Evolutionary conservation across 2,888 invertebrate species (phyloP).

Genomic region (Oithona nana): DNA sequence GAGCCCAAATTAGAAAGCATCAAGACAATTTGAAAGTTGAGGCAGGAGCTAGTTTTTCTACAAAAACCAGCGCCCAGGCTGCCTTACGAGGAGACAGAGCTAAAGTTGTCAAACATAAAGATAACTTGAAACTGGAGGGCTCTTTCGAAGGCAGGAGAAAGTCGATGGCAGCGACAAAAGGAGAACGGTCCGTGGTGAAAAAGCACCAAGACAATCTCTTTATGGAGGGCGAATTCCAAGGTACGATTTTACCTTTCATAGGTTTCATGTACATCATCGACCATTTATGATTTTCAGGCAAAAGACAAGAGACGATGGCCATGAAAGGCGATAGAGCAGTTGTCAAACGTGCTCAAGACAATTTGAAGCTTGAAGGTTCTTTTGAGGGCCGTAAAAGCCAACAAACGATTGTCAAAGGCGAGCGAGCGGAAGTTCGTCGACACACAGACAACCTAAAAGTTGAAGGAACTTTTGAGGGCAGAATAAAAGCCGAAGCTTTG

Average conservation of each 20-base stretch:
- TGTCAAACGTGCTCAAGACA: slow-evolving; percentile 19
- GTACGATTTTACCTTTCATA: no score
- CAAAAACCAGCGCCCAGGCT: no score
- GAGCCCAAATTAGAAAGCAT: slow-evolving; percentile 19
- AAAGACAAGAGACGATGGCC: not conserved
- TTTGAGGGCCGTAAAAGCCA: slow-evolving; percentile 15
- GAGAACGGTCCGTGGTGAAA: slow-evolving; percentile 19
- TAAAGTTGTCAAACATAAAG: slow-evolving; percentile 18
- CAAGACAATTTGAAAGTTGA: slow-evolving; percentile 20
- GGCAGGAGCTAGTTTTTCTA: no score
- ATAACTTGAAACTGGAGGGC: slow-evolving; percentile 22
- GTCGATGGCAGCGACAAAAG: slow-evolving; percentile 10
- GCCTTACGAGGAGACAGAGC: slow-evolving; percentile 24
- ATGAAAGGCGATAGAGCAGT: slow-evolving; percentile 17
- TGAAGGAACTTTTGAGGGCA: slow-evolving; percentile 21
- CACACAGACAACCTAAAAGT: slow-evolving; percentile 33
- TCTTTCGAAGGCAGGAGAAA: slow-evolving; percentile 25
- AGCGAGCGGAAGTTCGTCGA: slow-evolving; percentile 20
- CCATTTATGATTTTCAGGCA: no score
- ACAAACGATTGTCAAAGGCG: slow-evolving; percentile 18
- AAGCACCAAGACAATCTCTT: slow-evolving; percentile 19
- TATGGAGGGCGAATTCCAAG: slow-evolving; percentile 29
- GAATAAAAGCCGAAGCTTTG: not conserved
- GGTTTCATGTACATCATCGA: no score
- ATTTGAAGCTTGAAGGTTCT: slow-evolving; percentile 20